Percentiles rank a stretch among this genome's conserved stretches.
Conservation (phyloP, 2,888 invertebrate genomes). For the Eremobia ochroleuca region DNA sequence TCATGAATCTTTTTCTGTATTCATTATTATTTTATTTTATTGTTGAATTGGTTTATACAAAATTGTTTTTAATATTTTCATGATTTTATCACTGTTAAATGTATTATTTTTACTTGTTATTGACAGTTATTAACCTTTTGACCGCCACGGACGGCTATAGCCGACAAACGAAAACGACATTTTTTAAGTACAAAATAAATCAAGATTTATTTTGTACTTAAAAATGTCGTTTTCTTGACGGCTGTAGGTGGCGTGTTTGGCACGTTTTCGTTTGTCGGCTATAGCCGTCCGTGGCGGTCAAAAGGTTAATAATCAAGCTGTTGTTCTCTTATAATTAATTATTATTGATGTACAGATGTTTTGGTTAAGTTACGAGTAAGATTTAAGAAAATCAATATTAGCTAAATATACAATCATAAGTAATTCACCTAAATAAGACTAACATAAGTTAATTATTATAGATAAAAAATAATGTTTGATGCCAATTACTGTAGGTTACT, state of each 20-base stretch:
- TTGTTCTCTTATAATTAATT: constrained; percentile 10
- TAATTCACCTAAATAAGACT: constrained; percentile 35
- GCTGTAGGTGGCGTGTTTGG: too few relatives aligned
- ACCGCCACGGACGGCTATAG: too few relatives aligned
- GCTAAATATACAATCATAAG: constrained; percentile 20
- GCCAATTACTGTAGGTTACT: constrained; percentile 74
- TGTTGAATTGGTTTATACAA: constrained; percentile 5
- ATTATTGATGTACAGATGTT: constrained; percentile 26
- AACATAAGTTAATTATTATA: constrained; percentile 32
- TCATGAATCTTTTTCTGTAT: constrained; percentile 33
- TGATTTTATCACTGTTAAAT: constrained; percentile 22
- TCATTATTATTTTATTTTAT: constrained; percentile 11
- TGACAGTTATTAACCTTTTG: constrained; percentile 8
- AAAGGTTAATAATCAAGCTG: constrained; percentile 6
- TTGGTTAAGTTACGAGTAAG: background rate
- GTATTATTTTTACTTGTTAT: constrained; percentile 11
- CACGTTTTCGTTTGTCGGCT: too few relatives aligned
- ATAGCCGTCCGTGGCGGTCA: too few relatives aligned
- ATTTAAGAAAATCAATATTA: constrained; percentile 10
- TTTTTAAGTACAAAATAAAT: too few relatives aligned
- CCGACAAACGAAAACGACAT: too few relatives aligned
- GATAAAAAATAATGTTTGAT: constrained; percentile 69
- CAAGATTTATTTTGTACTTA: too few relatives aligned
- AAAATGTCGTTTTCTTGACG: too few relatives aligned
- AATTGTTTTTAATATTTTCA: constrained; percentile 12